phyloP scores from a whole-genome alignment of 2,797 vertebrate genomes.

The Bradypodion pumilum region DNA sequence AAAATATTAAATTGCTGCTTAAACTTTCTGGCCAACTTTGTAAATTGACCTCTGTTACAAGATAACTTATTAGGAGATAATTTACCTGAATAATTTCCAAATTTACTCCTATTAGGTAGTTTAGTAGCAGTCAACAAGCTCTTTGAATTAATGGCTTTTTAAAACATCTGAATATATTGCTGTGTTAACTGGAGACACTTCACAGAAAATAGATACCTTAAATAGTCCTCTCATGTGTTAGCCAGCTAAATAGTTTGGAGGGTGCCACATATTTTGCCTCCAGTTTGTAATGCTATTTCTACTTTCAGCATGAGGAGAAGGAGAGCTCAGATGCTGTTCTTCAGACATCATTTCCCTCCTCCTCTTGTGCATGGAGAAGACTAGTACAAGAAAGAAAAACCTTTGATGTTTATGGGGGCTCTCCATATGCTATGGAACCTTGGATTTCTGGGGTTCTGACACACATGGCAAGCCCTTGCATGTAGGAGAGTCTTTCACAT shows the following conservation, averaged over 20 bases:
- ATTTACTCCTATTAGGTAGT: constrained; percentile 52
- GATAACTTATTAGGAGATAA: constrained; percentile 62
- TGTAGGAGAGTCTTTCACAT: too few species aligned
- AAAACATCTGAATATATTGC: neutral
- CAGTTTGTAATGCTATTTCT: too few species aligned
- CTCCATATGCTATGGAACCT: too few species aligned
- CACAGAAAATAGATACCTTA: neutral
- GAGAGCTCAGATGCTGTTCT: too few species aligned
- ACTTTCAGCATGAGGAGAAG: too few species aligned
- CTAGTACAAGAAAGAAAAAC: too few species aligned
- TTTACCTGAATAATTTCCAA: constrained; percentile 61
- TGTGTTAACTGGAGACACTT: neutral
- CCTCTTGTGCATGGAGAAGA: too few species aligned
- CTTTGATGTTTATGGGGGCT: too few species aligned
- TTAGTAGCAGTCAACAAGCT: constrained; percentile 53
- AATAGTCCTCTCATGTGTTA: neutral
- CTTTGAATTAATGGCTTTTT: constrained; percentile 50
- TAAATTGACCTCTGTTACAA: constrained; percentile 64
- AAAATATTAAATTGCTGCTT: constrained; percentile 65
- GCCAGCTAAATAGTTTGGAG: neutral
- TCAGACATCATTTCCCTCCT: too few species aligned
- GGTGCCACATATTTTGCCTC: neutral
- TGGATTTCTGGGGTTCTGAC: too few species aligned
- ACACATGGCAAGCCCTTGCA: too few species aligned
- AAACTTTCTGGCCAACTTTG: constrained; percentile 64